These are phyloP conservation scores for Neoaliturus tenellus DNA, from an alignment of 2,888 invertebrate genomes.

Conservation along the genomic window DNA sequence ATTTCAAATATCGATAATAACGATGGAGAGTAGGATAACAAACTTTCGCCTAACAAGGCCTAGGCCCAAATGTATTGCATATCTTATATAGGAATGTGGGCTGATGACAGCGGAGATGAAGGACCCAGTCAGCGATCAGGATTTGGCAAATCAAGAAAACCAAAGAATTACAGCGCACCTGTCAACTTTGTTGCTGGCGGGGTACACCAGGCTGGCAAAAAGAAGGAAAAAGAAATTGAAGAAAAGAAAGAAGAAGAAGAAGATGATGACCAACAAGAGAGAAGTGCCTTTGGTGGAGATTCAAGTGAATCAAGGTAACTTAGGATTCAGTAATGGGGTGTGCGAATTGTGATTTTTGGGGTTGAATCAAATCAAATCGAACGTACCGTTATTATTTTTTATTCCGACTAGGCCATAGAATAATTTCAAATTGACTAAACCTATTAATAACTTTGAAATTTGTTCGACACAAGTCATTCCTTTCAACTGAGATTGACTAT, in stretches of 20 bases:
- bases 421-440: too few relatives aligned
- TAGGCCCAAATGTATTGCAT: slow-evolving; percentile 14
- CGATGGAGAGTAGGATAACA: too few relatives aligned
- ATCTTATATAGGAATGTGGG: slow-evolving; percentile 91
- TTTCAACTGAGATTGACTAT: too few relatives aligned
- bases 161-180: slow-evolving; percentile 87
- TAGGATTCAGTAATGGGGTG: too few relatives aligned
- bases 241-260: slow-evolving; percentile 70
- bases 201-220: slow-evolving; percentile 89
- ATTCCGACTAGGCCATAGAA: too few relatives aligned
- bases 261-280: slow-evolving; percentile 67
- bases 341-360: too few relatives aligned
- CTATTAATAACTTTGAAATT: too few relatives aligned
- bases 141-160: slow-evolving; percentile 73
- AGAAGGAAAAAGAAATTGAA: slow-evolving; percentile 74
- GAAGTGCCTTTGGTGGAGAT: background rate
- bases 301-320: slow-evolving; percentile 55
- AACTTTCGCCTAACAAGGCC: too few relatives aligned
- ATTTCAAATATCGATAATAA: too few relatives aligned
- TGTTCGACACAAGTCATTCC: too few relatives aligned
- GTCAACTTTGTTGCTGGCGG: slow-evolving; percentile 96
- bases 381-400: too few relatives aligned
- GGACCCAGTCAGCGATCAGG: slow-evolving; percentile 68
- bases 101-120: slow-evolving; percentile 87
- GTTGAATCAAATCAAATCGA: too few relatives aligned